Evolutionary conservation across 2,113 vertebrate genomes (phyloP).

Genomic region (Psammodynastes pulverulentus): DNA sequence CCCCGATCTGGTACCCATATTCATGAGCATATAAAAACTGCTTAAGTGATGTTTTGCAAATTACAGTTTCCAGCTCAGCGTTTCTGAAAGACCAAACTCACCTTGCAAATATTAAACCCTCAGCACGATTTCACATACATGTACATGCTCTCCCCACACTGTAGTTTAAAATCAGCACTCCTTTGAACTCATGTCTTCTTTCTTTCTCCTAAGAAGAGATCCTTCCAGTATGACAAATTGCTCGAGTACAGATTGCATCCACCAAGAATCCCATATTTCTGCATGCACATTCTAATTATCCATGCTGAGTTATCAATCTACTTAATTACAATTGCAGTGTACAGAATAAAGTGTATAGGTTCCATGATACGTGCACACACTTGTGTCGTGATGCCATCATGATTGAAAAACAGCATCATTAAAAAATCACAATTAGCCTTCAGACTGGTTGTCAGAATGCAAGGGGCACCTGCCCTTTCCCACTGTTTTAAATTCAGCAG

Average conservation of each 20-base stretch:
- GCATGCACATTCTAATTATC: not conserved
- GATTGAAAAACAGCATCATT: slow-evolving; percentile 58
- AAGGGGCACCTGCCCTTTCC: slow-evolving; percentile 35
- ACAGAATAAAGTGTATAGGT: slow-evolving; percentile 56
- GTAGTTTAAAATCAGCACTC: not conserved
- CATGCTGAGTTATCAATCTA: not conserved
- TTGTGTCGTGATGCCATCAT: slow-evolving; percentile 47
- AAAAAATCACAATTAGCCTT: slow-evolving; percentile 55
- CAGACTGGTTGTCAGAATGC: slow-evolving; percentile 54
- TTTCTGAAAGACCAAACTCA: not conserved
- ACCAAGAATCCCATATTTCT: slow-evolving; percentile 1
- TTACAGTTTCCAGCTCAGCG: not conserved
- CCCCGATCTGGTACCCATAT: not conserved
- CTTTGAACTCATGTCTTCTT: not conserved
- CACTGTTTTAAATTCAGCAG: slow-evolving; percentile 36
- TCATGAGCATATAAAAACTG: not conserved
- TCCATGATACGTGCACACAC: slow-evolving; percentile 45
- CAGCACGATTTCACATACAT: not conserved
- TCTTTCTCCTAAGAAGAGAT: not conserved
- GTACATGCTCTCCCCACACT: not conserved
- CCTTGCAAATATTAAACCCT: not conserved
- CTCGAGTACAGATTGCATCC: slow-evolving; percentile 18
- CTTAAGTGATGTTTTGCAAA: not conserved
- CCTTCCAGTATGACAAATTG: not conserved
- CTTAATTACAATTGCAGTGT: slow-evolving; percentile 46